A percentile compares a stretch with the other conserved stretches of the same genome.
These are phyloP conservation scores for Anthoscopus minutus DNA, from an alignment of 2,113 vertebrate species.

Conservation along the genomic window DNA sequence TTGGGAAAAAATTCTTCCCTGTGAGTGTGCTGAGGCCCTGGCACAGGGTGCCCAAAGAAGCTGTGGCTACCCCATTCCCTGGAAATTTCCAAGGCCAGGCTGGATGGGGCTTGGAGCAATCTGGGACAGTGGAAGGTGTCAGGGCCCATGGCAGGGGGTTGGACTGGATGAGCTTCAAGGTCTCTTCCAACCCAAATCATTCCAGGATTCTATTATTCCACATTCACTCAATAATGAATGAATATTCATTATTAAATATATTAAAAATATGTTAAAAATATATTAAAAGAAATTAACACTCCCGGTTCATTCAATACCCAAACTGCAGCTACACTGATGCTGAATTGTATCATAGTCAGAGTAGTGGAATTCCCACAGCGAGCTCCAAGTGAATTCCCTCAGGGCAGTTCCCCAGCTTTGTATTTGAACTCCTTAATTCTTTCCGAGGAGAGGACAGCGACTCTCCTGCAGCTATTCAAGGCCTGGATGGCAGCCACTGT, in stretches of 20 bases:
- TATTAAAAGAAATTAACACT: too few species aligned
- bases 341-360: neutral
- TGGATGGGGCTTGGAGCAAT: accelerated
- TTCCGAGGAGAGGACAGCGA: neutral
- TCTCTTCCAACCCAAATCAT: neutral
- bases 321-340: neutral
- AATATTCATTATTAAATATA: too few species aligned
- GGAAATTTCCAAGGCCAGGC: neutral
- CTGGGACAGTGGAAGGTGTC: neutral
- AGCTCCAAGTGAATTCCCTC: neutral
- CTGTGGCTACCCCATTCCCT: neutral
- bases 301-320: neutral
- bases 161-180: neutral
- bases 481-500: accelerated
- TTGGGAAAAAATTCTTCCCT: neutral
- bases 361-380: neutral
- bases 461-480: neutral
- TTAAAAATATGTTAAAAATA: too few species aligned
- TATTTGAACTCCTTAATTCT: neutral
- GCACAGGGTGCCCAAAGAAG: neutral
- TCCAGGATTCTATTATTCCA: neutral
- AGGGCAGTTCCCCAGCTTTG: neutral
- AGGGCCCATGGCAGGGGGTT: neutral
- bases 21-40: neutral
- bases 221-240: neutral